Conservation (phyloP, 1,140 invertebrate genomes). For the Eumaeus atala region DNA sequence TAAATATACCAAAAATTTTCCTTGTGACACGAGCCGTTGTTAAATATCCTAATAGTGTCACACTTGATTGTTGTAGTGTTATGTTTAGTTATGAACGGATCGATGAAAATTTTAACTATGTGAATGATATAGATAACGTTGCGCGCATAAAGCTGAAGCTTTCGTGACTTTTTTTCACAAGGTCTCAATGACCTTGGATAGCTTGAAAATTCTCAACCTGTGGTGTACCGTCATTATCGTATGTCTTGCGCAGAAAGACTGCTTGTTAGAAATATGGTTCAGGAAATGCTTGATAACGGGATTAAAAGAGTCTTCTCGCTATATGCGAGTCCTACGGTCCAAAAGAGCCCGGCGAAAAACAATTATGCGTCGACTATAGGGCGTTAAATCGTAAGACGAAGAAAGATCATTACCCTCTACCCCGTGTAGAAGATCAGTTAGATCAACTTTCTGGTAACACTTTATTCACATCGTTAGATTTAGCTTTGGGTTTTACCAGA, state of each 20-base stretch:
- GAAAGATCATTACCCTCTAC: constrained; percentile 15
- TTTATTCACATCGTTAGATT: constrained; percentile 10
- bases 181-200: too few relatives aligned
- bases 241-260: neutral
- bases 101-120: neutral
- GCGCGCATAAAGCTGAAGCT: too few relatives aligned
- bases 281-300: neutral
- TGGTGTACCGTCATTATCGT: neutral
- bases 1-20: neutral
- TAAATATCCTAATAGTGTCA: too few relatives aligned
- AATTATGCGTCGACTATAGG: constrained; percentile 17
- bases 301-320: neutral
- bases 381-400: constrained; percentile 15
- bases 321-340: too few relatives aligned
- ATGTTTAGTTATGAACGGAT: neutral
- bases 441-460: constrained; percentile 9
- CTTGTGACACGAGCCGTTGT: neutral
- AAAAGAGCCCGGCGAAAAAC: constrained; percentile 11
- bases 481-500: constrained; percentile 18
- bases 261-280: too few relatives aligned
- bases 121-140: neutral
- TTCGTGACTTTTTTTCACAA: neutral
- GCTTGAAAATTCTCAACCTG: neutral
- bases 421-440: constrained; percentile 15
- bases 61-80: too few relatives aligned